Conservation (phyloP, 2,888 invertebrate genomes). For the Trachelus iudaicus region DNA sequence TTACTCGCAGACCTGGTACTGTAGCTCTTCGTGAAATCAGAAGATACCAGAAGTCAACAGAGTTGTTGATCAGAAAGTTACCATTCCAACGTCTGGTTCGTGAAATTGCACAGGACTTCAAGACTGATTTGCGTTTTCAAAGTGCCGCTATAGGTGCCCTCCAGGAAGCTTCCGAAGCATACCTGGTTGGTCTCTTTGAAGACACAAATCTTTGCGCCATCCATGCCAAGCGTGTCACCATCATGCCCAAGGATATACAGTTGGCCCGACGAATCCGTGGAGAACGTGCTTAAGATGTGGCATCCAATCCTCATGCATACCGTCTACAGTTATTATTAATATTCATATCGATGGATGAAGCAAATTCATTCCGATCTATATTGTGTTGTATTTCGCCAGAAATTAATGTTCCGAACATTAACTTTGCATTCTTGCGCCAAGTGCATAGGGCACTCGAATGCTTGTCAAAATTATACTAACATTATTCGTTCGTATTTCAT, state of each 20-base stretch:
- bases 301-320: slow-evolving; percentile 48
- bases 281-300: slow-evolving; percentile 83
- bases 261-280: slow-evolving; percentile 96
- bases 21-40: slow-evolving; percentile 97
- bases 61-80: slow-evolving; percentile 93
- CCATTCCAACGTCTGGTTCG: slow-evolving; percentile 96
- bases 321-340: slow-evolving; percentile 52
- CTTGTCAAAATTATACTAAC: slow-evolving; percentile 8
- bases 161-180: slow-evolving; percentile 91
- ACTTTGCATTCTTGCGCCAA: slow-evolving; percentile 1
- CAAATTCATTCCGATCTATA: slow-evolving; percentile 48
- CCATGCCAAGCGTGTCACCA: slow-evolving; percentile 96
- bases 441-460: background rate
- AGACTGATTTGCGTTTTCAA: slow-evolving; percentile 95
- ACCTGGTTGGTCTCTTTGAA: slow-evolving; percentile 94
- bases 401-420: background rate
- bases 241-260: slow-evolving; percentile 98
- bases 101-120: slow-evolving; percentile 98
- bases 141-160: slow-evolving; percentile 94
- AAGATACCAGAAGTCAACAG: slow-evolving; percentile 96
- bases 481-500: slow-evolving; percentile 10
- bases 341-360: slow-evolving; percentile 52
- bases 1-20: slow-evolving; percentile 81
- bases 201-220: slow-evolving; percentile 98
- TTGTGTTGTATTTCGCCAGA: slow-evolving; percentile 17